These are phyloP conservation scores for Mionectes macconnelli DNA, from an alignment of 2,113 vertebrate species.

Conservation along the genomic window DNA sequence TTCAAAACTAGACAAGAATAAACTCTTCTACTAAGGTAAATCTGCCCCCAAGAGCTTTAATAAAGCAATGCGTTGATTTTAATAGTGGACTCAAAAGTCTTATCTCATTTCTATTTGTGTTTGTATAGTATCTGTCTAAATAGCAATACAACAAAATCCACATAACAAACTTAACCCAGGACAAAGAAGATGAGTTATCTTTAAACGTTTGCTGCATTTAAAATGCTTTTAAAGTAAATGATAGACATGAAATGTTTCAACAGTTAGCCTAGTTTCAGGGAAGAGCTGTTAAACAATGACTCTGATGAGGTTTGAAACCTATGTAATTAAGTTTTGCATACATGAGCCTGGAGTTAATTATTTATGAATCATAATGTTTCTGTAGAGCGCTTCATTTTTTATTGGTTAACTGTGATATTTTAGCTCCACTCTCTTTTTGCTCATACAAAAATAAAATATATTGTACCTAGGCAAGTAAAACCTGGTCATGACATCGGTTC, in stretches of 20 bases:
- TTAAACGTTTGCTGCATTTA: background rate
- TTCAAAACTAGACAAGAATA: background rate
- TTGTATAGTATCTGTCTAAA: background rate
- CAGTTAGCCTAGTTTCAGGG: background rate
- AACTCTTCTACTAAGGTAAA: background rate
- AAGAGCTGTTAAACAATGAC: constrained; percentile 17
- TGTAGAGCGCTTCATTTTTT: background rate
- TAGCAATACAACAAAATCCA: background rate
- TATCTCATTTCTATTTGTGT: background rate
- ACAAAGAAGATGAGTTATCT: background rate
- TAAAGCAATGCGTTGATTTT: background rate
- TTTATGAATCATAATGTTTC: constrained; percentile 1
- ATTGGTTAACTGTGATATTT: background rate
- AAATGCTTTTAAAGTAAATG: background rate
- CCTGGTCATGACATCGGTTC: background rate
- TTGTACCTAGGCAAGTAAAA: background rate
- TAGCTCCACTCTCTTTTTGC: background rate
- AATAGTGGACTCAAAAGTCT: background rate
- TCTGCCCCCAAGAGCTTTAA: background rate
- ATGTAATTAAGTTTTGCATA: background rate
- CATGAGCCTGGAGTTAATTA: background rate
- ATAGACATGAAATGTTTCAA: background rate
- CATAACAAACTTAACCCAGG: background rate
- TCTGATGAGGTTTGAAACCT: constrained; percentile 19
- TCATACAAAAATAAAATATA: background rate